Conservation (phyloP, 2,113 vertebrate genomes). For the Crotalus helleri region DNA sequence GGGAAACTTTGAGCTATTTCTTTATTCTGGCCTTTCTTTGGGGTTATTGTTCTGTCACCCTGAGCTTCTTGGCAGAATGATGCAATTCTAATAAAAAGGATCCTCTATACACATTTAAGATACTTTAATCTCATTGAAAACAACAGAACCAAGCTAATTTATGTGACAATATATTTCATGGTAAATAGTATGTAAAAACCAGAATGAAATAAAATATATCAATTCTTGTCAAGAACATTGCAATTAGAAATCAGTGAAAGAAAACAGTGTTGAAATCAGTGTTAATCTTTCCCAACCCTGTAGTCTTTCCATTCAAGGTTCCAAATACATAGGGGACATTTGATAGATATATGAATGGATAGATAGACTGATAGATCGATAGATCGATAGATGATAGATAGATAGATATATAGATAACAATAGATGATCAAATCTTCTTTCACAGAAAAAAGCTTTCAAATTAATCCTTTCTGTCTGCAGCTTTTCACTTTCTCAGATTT, state of each 20-base stretch:
- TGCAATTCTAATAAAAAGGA: too few species aligned
- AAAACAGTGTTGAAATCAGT: background rate
- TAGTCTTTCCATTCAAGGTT: background rate
- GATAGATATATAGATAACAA: background rate
- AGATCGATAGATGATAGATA: too few species aligned
- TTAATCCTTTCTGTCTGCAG: conserved; percentile 39
- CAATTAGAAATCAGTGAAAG: background rate
- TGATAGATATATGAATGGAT: background rate
- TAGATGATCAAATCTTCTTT: conserved; percentile 11
- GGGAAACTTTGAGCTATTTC: background rate
- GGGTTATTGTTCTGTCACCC: background rate
- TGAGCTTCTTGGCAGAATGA: background rate
- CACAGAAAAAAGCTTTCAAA: conserved; percentile 20
- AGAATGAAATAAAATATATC: background rate
- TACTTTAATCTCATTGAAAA: background rate
- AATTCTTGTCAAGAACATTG: background rate
- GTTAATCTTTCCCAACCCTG: background rate
- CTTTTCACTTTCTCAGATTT: conserved; percentile 60
- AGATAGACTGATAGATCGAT: background rate
- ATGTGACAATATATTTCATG: background rate
- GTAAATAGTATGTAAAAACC: background rate
- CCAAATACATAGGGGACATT: background rate
- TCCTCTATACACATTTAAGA: background rate
- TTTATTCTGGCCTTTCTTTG: background rate
- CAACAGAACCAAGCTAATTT: background rate